Percentiles rank a stretch among this genome's conserved stretches.
phyloP scores from a whole-genome alignment of 2,797 vertebrate genomes.

The Trematomus bernacchii region DNA sequence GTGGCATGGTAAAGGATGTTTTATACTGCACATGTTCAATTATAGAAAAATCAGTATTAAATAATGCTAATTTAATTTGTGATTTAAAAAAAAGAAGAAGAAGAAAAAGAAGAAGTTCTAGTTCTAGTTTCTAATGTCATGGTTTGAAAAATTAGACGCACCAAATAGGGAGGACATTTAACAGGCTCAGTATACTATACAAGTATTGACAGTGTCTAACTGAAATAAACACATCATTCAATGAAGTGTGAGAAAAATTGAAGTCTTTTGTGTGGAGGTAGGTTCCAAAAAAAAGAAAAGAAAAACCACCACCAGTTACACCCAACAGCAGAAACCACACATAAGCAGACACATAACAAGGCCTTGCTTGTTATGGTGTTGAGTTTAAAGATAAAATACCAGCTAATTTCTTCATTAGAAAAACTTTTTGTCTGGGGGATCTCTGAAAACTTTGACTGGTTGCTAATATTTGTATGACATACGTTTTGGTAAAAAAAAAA shows the following conservation, averaged over 20 bases:
- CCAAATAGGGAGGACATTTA: neutral
- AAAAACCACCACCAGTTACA: constrained; percentile 11
- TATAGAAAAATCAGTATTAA: no score
- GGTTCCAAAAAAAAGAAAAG: neutral
- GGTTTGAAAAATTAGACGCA: neutral
- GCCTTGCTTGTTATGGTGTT: neutral
- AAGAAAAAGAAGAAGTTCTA: neutral
- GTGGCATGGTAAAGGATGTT: neutral
- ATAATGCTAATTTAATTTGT: neutral
- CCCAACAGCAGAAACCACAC: constrained; percentile 4
- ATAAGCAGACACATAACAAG: neutral
- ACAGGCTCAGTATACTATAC: neutral
- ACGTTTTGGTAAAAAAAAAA: neutral
- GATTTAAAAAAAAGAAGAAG: neutral
- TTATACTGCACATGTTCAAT: neutral
- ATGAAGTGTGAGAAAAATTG: constrained; percentile 5
- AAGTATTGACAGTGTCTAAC: neutral
- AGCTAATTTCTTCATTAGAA: neutral
- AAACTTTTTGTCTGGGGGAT: neutral
- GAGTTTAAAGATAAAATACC: constrained; percentile 1
- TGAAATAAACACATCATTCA: neutral
- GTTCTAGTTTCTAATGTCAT: neutral
- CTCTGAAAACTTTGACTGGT: constrained; percentile 8
- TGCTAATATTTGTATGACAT: neutral
- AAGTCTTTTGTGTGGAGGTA: neutral